Evolutionary conservation across 2,888 invertebrate genomes (phyloP).

Genomic region (Esperia sulphurella): DNA sequence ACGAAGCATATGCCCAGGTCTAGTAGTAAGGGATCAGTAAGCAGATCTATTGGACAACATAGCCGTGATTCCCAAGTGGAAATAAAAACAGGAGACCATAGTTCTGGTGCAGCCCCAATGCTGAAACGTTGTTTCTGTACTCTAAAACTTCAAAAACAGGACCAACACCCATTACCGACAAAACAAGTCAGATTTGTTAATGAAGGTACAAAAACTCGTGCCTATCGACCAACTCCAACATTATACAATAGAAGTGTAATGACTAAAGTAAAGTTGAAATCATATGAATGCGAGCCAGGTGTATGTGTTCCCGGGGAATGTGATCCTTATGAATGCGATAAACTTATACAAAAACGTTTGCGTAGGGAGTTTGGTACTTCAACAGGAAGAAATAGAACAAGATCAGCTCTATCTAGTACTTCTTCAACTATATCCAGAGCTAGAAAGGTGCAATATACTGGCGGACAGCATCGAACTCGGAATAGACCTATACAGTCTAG

Average conservation of each 20-base stretch:
- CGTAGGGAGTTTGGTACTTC: background rate
- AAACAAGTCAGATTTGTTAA: background rate
- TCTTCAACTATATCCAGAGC: background rate
- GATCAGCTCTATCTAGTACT: background rate
- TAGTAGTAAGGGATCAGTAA: background rate
- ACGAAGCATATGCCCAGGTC: background rate
- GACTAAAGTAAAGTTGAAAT: background rate
- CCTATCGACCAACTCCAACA: background rate
- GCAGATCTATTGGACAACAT: background rate
- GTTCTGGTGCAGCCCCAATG: background rate
- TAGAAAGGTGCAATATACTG: background rate
- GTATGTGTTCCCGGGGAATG: constrained; percentile 1
- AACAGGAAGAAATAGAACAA: background rate
- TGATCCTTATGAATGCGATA: constrained; percentile 12
- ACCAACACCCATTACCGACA: background rate
- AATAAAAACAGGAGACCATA: background rate
- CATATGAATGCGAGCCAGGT: background rate
- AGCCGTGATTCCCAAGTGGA: background rate
- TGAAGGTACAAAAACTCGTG: too few species aligned
- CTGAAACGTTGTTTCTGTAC: constrained; percentile 39
- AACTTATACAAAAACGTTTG: constrained; percentile 9
- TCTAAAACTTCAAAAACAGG: constrained; percentile 24
- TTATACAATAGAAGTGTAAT: background rate
- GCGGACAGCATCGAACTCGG: background rate
- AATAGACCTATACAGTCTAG: background rate